Base-by-base conservation (phyloP, 2,797 vertebrate species). In the Typhlichthys eigenmanni region DNA sequence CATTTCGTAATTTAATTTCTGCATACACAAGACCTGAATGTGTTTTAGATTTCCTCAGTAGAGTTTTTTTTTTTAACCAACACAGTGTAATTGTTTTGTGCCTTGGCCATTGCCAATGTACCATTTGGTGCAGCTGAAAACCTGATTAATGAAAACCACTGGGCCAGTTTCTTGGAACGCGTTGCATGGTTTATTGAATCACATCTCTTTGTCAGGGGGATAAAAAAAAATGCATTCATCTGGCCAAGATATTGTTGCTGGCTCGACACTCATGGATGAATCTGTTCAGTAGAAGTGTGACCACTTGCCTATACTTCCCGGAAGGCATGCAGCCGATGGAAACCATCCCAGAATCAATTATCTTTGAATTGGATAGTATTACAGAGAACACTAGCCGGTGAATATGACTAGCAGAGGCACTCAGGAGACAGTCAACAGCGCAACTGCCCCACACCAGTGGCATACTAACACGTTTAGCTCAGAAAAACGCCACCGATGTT, bases 341-440 rank as follows among this genome's bases (percentile, higher is more conserved):
- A 69, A 57, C 63, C 50, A 75, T 83, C 79, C 81, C 75, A 81
- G 69, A 86, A 86, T 86, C 78, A 87, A 80, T 86, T 83, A 83
- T 83, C 71, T 73, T 71, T 76, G 56, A 79, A 84, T 75, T 84
- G 70, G 59, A 83, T 81, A 76, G 66, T 67, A 73, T 79, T 78
- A 78, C 67, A 82, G 56, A 71, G 61, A 80, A 69, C 51, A 71
- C 48, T 51, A 63, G 49, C 1, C 64, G 6, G 50, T 60, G 60
- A 66, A 70, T 73, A 56, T 68, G 34, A 72, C 57, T 71, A 58
- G 60, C 61, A 29, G 47, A 71, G 62, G 38, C 58, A 57, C 63
- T 59, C 61, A 11, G 58, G 68, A 77, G 74, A 81, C 51, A 61
- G 52, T 38, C 54, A 75, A 43, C 76, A 6, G 76, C 67, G 72